phyloP scores from a whole-genome alignment of 2,113 vertebrate species.

The Chaetodon trifascialis region DNA sequence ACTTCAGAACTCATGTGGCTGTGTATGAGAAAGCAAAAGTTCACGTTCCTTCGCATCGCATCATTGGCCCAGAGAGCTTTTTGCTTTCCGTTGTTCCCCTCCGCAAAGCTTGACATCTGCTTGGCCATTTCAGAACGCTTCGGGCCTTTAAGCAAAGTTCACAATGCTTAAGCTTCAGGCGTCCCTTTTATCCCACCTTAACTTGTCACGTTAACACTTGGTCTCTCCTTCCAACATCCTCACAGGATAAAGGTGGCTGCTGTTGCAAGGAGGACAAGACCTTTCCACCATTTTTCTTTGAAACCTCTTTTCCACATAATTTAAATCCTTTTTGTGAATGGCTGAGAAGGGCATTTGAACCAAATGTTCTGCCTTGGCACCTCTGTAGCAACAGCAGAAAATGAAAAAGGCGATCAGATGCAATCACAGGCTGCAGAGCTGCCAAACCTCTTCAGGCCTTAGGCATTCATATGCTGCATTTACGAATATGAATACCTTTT shows the following conservation, averaged over 20 bases:
- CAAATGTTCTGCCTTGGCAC: constrained; percentile 74
- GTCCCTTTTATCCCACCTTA: constrained; percentile 71
- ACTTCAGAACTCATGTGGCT: constrained; percentile 76
- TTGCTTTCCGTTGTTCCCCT: constrained; percentile 69
- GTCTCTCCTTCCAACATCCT: constrained; percentile 82
- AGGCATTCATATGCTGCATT: constrained; percentile 72
- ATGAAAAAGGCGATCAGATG: constrained; percentile 62
- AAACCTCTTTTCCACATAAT: constrained; percentile 62
- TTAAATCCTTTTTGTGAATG: constrained; percentile 63
- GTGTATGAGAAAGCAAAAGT: constrained; percentile 77
- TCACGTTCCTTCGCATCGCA: constrained; percentile 71
- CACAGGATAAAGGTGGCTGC: constrained; percentile 75
- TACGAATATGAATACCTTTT: constrained; percentile 71
- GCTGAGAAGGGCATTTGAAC: constrained; percentile 70
- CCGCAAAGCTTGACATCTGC: constrained; percentile 83
- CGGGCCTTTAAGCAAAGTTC: constrained; percentile 77
- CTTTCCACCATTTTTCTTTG: constrained; percentile 70
- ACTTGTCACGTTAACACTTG: constrained; percentile 71
- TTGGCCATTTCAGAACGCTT: constrained; percentile 81
- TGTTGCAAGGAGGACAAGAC: constrained; percentile 82
- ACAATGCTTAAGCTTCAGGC: constrained; percentile 82
- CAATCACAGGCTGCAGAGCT: constrained; percentile 74
- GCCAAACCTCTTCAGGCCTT: constrained; percentile 74
- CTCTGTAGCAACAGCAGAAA: constrained; percentile 70
- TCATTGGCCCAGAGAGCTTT: constrained; percentile 72